Evolutionary conservation across 2,797 vertebrate genomes (phyloP).

Genomic region (Pteronotus mesoamericanus): DNA sequence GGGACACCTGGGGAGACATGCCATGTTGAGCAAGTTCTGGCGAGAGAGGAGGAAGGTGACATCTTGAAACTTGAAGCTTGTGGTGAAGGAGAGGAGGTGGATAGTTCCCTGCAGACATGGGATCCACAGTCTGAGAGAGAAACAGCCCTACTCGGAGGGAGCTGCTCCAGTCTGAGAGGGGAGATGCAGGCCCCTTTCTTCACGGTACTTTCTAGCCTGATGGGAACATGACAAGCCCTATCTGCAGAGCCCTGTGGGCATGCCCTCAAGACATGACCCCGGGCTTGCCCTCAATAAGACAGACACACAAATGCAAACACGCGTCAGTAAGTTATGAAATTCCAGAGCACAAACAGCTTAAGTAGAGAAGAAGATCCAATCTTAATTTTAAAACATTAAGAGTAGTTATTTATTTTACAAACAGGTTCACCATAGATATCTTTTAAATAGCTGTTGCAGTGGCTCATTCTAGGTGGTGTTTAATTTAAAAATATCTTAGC

Average conservation of each 20-base stretch:
- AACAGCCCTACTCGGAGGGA: not conserved
- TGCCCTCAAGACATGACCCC: no score
- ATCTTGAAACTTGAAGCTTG: not conserved
- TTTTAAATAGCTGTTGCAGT: not conserved
- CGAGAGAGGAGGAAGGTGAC: not conserved
- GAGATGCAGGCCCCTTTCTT: not conserved
- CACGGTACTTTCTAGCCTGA: not conserved
- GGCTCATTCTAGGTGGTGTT: not conserved
- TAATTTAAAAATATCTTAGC: not conserved
- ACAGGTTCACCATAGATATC: not conserved
- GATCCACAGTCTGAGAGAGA: not conserved
- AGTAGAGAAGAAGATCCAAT: not conserved
- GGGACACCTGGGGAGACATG: conserved; percentile 43
- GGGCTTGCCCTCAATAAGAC: not conserved
- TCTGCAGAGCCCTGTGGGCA: not conserved
- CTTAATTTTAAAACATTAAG: not conserved
- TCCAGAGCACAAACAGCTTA: not conserved
- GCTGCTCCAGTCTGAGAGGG: not conserved
- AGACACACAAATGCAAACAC: not conserved
- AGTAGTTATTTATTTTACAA: not conserved
- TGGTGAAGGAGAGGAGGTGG: not conserved
- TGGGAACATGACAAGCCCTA: not conserved
- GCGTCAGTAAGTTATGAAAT: not conserved
- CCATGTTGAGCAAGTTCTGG: not conserved
- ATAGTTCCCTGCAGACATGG: not conserved